Evolutionary conservation across 2,797 vertebrate species (phyloP).

Genomic region (Channa striata): DNA sequence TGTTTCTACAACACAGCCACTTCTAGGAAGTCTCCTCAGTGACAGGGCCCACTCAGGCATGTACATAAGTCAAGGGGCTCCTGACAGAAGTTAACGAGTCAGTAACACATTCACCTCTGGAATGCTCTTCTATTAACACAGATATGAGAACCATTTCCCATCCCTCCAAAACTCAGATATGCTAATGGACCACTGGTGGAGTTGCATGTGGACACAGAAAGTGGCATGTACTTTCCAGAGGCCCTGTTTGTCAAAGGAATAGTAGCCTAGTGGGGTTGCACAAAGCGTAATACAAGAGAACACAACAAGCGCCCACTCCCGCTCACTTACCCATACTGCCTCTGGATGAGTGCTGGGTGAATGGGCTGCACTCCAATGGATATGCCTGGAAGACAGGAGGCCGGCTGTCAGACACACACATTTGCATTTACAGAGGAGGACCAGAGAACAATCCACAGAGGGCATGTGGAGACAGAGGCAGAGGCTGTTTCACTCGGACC

Average conservation of each 20-base stretch:
- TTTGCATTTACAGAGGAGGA: conserved; percentile 83
- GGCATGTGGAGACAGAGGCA: conserved; percentile 66
- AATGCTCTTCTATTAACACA: conserved; percentile 69
- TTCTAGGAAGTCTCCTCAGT: conserved; percentile 30
- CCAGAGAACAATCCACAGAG: conserved; percentile 80
- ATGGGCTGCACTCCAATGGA: conserved; percentile 94
- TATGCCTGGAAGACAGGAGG: conserved; percentile 87
- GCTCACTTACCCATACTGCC: conserved; percentile 94
- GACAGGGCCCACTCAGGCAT: conserved; percentile 45
- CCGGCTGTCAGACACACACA: conserved; percentile 76
- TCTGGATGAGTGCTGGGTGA: conserved; percentile 95
- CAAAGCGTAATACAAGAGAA: conserved; percentile 50
- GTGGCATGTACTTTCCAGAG: conserved; percentile 74
- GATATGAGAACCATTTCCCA: conserved; percentile 64
- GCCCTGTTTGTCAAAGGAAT: conserved; percentile 69
- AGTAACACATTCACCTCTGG: conserved; percentile 73
- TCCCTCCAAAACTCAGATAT: conserved; percentile 56
- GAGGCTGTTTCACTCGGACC: conserved; percentile 59
- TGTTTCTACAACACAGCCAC: conserved; percentile 68
- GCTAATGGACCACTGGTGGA: conserved; percentile 59
- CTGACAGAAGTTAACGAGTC: conserved; percentile 57
- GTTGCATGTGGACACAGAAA: conserved; percentile 70
- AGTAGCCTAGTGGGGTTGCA: conserved; percentile 50
- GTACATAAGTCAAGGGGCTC: conserved; percentile 38
- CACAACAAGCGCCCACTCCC: conserved; percentile 69